These are phyloP conservation scores for Biston stratarius DNA, from an alignment of 2,888 invertebrate species.

Conservation along the genomic window DNA sequence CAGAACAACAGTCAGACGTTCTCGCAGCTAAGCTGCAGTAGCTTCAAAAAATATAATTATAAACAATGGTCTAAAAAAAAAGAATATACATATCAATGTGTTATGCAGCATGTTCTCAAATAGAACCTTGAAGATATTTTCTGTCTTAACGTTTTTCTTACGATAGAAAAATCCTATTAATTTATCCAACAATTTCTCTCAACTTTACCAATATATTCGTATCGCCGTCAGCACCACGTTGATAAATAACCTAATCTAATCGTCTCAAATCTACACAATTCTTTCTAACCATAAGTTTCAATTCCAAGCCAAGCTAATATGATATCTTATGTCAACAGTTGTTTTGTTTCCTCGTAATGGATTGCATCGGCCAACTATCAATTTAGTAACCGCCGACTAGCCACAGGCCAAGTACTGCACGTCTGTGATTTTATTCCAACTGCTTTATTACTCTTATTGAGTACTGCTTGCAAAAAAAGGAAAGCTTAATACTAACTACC, in stretches of 20 bases:
- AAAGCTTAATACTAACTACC: neutral
- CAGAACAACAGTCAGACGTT: too few species aligned
- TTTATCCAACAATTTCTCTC: neutral
- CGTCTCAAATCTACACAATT: conserved; percentile 17
- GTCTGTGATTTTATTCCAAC: conserved; percentile 75
- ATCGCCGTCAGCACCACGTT: neutral
- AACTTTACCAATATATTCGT: neutral
- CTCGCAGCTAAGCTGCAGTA: too few species aligned
- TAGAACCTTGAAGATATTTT: too few species aligned
- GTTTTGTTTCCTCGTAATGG: conserved; percentile 68
- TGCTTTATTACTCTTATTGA: conserved; percentile 72
- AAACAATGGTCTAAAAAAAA: too few species aligned
- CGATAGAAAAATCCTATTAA: neutral
- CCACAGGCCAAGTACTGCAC: conserved; percentile 40
- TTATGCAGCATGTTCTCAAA: too few species aligned
- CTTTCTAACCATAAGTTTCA: conserved; percentile 20
- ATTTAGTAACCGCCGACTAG: conserved; percentile 61
- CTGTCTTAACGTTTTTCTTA: neutral
- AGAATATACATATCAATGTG: too few species aligned
- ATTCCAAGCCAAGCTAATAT: conserved; percentile 38
- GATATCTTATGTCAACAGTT: conserved; percentile 65
- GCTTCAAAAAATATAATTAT: too few species aligned
- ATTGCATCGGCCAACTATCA: conserved; percentile 66
- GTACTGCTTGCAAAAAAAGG: conserved; percentile 65
- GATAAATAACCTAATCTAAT: conserved; percentile 15